Evolutionary conservation across 2,888 invertebrate species (phyloP).

Genomic region (Odontothrips loti): DNA sequence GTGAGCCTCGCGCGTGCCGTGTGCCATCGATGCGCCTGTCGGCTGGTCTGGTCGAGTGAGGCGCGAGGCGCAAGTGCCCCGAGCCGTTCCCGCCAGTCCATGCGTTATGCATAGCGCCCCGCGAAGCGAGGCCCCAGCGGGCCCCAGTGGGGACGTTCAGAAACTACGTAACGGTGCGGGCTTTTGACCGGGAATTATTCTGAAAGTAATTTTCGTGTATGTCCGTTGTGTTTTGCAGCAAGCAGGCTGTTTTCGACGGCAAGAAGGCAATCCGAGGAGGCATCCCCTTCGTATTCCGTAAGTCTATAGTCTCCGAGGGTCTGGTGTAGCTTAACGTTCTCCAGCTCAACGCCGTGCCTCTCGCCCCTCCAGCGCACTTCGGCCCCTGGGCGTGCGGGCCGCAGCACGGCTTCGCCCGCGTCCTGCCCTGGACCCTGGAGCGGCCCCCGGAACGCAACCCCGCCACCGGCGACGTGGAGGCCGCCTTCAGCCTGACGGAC

Average conservation of each 20-base stretch:
- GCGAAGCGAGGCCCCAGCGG: too few relatives aligned
- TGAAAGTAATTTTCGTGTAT: not conserved
- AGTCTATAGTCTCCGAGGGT: constrained; percentile 51
- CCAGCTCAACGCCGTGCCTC: not conserved
- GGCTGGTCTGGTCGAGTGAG: too few relatives aligned
- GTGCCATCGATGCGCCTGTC: too few relatives aligned
- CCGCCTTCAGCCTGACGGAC: constrained; percentile 87
- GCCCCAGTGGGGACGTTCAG: too few relatives aligned
- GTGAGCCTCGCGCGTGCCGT: too few relatives aligned
- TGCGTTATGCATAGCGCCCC: too few relatives aligned
- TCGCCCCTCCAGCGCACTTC: constrained; percentile 72
- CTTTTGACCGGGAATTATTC: too few relatives aligned
- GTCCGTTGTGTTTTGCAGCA: constrained; percentile 57
- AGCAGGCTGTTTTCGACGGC: constrained; percentile 93
- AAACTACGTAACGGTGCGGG: too few relatives aligned
- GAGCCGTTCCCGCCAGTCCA: too few relatives aligned
- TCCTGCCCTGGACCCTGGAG: constrained; percentile 86
- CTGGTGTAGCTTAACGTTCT: too few relatives aligned
- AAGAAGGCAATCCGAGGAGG: constrained; percentile 95
- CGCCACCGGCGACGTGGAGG: constrained; percentile 87
- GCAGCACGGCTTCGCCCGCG: constrained; percentile 93
- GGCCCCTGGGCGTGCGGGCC: constrained; percentile 93
- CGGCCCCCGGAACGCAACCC: constrained; percentile 75
- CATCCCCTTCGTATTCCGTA: constrained; percentile 95
- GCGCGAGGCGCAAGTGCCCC: too few relatives aligned